Percentiles rank a stretch among this genome's conserved stretches.
Conservation (phyloP, 2,888 invertebrate genomes). For the Ophion ellenae region DNA sequence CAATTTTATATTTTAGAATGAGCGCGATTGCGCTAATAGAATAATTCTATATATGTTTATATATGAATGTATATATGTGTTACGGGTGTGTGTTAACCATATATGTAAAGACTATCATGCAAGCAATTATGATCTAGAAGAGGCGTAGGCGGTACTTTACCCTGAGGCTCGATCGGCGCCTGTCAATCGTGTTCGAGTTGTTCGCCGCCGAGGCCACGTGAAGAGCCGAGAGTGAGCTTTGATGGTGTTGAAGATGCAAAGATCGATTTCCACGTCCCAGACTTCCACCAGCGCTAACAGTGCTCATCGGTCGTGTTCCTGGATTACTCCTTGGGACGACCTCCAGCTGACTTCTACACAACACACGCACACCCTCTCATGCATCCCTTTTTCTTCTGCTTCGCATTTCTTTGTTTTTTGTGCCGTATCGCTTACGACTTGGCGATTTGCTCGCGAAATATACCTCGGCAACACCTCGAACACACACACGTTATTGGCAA, state of each 20-base stretch:
- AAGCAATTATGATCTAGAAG: conserved; percentile 49
- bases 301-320: conserved; percentile 80
- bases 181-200: conserved; percentile 80
- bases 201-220: conserved; percentile 78
- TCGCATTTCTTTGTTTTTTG: conserved; percentile 2
- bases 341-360: conserved; percentile 82
- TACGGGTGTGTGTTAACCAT: not conserved
- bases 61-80: not conserved
- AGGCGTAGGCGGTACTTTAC: conserved; percentile 80
- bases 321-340: conserved; percentile 81
- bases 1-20: not conserved
- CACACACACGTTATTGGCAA: conserved; percentile 77
- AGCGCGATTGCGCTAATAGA: not conserved
- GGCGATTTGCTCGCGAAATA: conserved; percentile 70
- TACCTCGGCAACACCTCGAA: conserved; percentile 77
- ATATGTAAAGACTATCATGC: conserved; percentile 42
- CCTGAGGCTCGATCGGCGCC: conserved; percentile 84
- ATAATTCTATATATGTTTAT: not conserved
- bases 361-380: conserved; percentile 82
- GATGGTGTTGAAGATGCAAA: conserved; percentile 80
- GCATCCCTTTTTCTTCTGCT: conserved; percentile 73
- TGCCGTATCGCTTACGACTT: conserved; percentile 29
- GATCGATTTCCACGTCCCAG: conserved; percentile 79
- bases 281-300: conserved; percentile 81
- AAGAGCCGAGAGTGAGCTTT: conserved; percentile 79